These are phyloP conservation scores for Calephelis nemesis DNA, from an alignment of 1,140 invertebrate species.

Conservation along the genomic window DNA sequence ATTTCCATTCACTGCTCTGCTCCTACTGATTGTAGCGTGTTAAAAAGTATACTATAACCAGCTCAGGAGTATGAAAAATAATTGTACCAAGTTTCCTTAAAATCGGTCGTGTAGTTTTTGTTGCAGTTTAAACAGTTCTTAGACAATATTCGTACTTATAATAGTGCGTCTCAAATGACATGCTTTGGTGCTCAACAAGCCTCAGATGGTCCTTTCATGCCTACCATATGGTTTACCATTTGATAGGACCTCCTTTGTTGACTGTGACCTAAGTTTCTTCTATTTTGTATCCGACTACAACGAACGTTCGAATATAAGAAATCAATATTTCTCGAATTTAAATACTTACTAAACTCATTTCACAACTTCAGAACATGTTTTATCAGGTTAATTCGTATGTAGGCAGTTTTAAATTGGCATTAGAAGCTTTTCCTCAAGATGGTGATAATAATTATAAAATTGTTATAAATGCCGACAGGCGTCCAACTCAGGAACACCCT, in stretches of 20 bases:
- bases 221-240: constrained; percentile 66
- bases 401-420: constrained; percentile 20
- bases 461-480: constrained; percentile 6
- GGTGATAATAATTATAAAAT: constrained; percentile 16
- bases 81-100: too few species aligned
- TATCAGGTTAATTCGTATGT: constrained; percentile 18
- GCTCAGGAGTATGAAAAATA: too few species aligned
- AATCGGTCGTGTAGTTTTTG: too few species aligned
- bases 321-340: constrained; percentile 24
- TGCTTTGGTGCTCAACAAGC: constrained; percentile 29
- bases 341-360: constrained; percentile 13
- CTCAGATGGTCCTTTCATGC: constrained; percentile 43
- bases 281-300: too few species aligned
- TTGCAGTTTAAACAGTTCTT: not conserved
- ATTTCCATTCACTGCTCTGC: too few species aligned
- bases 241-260: too few species aligned
- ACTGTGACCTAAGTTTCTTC: constrained; percentile 50
- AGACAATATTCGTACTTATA: constrained; percentile 33
- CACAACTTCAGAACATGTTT: constrained; percentile 6
- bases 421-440: constrained; percentile 24
- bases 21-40: too few species aligned
- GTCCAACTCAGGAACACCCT: constrained; percentile 41
- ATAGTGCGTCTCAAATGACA: constrained; percentile 34
- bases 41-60: too few species aligned
- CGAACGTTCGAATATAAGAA: constrained; percentile 14